Conservation (phyloP, 2,888 invertebrate species). For the Emmelina monodactyla region DNA sequence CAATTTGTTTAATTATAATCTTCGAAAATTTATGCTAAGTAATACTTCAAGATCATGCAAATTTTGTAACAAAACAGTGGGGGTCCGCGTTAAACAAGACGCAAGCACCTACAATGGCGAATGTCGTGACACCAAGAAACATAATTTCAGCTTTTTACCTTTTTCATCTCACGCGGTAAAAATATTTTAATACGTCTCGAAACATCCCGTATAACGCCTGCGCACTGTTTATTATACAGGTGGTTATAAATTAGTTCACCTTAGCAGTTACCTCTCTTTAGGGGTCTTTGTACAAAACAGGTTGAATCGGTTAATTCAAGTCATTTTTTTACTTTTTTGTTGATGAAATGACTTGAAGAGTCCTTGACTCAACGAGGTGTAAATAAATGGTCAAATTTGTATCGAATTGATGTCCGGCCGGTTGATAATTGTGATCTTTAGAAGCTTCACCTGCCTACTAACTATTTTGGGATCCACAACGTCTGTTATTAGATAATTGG, state of each 20-base stretch:
- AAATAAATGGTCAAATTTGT: constrained; percentile 59
- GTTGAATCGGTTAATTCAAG: constrained; percentile 60
- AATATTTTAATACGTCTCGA: constrained; percentile 33
- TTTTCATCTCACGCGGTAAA: constrained; percentile 20
- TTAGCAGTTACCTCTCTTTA: constrained; percentile 54
- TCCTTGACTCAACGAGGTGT: constrained; percentile 65
- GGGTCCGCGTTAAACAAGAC: constrained; percentile 27
- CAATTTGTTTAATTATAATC: not conserved
- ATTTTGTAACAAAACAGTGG: constrained; percentile 26
- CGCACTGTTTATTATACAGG: constrained; percentile 53
- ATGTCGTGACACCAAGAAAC: constrained; percentile 3
- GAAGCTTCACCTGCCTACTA: constrained; percentile 47
- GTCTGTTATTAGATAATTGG: constrained; percentile 56
- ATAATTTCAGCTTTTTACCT: not conserved
- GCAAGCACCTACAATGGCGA: constrained; percentile 27
- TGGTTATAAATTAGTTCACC: constrained; percentile 61
- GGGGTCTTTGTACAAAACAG: constrained; percentile 52
- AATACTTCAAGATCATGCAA: constrained; percentile 20
- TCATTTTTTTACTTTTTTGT: constrained; percentile 49
- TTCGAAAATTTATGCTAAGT: not conserved
- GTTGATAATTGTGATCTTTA: constrained; percentile 35
- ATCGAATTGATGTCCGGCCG: constrained; percentile 59
- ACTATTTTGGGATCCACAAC: too few species aligned
- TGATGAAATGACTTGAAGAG: constrained; percentile 48
- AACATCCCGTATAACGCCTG: constrained; percentile 29